Percentiles rank a stretch among this genome's conserved stretches.
These are phyloP conservation scores for Chymomyza fuscimana DNA, from an alignment of 2,888 invertebrate genomes.

Conservation along the genomic window DNA sequence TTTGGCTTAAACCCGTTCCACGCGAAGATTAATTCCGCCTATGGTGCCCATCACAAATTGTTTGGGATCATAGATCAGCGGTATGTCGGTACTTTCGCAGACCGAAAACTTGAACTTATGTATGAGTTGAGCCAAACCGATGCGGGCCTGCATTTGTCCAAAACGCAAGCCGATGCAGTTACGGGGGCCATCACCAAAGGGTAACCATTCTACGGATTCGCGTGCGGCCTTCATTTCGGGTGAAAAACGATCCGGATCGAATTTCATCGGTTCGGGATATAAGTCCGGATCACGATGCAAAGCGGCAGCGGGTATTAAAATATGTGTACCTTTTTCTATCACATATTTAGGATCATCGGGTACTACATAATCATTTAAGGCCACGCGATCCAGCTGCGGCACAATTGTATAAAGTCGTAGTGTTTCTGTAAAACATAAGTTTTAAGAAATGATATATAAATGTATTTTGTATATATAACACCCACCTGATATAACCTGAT, in stretches of 20 bases:
- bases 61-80: slow-evolving; percentile 29
- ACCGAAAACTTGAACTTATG: slow-evolving; percentile 60
- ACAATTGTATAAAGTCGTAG: slow-evolving; percentile 82
- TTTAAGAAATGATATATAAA: slow-evolving; percentile 66
- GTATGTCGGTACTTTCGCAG: slow-evolving; percentile 31
- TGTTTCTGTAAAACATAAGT: slow-evolving; percentile 82
- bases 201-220: slow-evolving; percentile 76
- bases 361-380: slow-evolving; percentile 81
- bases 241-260: slow-evolving; percentile 83
- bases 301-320: slow-evolving; percentile 76
- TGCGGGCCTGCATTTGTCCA: slow-evolving; percentile 72
- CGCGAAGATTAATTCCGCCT: slow-evolving; percentile 49
- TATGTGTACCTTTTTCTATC: slow-evolving; percentile 78
- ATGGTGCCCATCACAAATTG: slow-evolving; percentile 44
- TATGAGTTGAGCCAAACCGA: slow-evolving; percentile 69
- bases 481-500: slow-evolving; percentile 37
- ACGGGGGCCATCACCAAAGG: slow-evolving; percentile 77
- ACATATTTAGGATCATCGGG: slow-evolving; percentile 80
- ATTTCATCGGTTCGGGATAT: slow-evolving; percentile 82
- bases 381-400: slow-evolving; percentile 80
- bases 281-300: slow-evolving; percentile 82
- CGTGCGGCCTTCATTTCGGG: slow-evolving; percentile 81
- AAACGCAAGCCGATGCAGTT: slow-evolving; percentile 77
- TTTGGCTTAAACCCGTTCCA: slow-evolving; percentile 30
- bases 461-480: too few relatives aligned